These are phyloP conservation scores for Aptenodytes patagonicus DNA, from an alignment of 2,113 vertebrate genomes.

Conservation along the genomic window DNA sequence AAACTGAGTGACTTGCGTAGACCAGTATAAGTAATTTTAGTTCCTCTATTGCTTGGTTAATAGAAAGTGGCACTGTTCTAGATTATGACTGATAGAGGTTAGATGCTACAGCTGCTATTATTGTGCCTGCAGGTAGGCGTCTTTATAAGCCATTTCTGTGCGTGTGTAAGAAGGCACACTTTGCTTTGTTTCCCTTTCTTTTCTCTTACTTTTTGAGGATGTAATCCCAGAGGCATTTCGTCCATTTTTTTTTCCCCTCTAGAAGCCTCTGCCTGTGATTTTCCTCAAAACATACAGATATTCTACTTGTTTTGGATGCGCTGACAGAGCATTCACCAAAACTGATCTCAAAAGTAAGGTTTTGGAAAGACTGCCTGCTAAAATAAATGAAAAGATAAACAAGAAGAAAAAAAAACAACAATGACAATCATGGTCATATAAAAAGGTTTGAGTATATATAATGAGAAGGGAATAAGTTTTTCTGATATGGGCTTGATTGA, in stretches of 20 bases:
- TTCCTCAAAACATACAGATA: neutral
- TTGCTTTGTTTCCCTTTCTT: neutral
- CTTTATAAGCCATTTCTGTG: neutral
- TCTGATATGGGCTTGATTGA: neutral
- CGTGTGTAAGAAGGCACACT: neutral
- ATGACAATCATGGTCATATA: accelerated
- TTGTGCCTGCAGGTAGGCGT: conserved; percentile 40
- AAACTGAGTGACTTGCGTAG: conserved; percentile 60
- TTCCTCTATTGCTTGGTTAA: conserved; percentile 74
- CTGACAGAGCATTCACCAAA: neutral
- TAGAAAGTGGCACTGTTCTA: conserved; percentile 76
- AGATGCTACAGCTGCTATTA: conserved; percentile 54
- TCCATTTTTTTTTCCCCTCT: neutral
- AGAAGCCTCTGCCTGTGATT: neutral
- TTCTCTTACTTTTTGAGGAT: neutral
- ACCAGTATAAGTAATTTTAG: conserved; percentile 70
- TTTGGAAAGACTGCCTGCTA: neutral
- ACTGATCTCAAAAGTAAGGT: neutral
- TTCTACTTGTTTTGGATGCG: neutral
- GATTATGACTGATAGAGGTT: conserved; percentile 80
- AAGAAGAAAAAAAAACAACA: neutral
- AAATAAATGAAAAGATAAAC: neutral
- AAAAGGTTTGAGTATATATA: neutral
- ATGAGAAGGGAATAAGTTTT: neutral
- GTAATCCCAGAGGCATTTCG: neutral